Evolutionary conservation across 2,797 vertebrate species (phyloP).

Genomic region (Pseudochirops cupreus): DNA sequence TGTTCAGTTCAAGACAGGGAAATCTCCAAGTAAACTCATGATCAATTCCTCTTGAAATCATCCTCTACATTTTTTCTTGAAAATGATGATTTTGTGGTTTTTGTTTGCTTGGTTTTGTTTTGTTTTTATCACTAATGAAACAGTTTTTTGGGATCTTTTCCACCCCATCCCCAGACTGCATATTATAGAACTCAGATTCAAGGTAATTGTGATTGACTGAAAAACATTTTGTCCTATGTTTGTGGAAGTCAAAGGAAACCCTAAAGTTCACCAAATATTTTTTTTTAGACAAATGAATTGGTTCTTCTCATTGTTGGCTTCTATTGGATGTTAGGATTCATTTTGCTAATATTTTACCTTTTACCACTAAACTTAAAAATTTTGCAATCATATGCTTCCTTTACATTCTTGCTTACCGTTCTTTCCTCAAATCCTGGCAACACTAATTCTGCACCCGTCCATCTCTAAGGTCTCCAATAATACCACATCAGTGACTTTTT

Average conservation of each 20-base stretch:
- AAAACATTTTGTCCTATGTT: conserved; percentile 42
- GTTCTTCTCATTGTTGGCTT: conserved; percentile 22
- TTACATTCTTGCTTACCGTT: background rate
- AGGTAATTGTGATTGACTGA: background rate
- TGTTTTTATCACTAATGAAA: background rate
- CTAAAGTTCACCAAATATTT: conserved; percentile 39
- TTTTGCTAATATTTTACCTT: background rate
- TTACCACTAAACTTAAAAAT: background rate
- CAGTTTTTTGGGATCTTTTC: background rate
- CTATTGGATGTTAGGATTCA: background rate
- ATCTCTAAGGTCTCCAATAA: background rate
- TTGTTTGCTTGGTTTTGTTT: conserved; percentile 21
- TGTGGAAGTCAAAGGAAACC: conserved; percentile 57
- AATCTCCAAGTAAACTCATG: conserved; percentile 54
- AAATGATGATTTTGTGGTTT: conserved; percentile 56
- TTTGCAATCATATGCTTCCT: background rate
- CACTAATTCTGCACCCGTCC: background rate
- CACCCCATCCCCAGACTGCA: background rate
- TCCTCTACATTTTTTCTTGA: conserved; percentile 46
- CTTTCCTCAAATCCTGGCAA: background rate
- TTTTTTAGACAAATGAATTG: conserved; percentile 48
- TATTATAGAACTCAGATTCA: background rate
- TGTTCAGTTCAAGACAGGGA: conserved; percentile 44
- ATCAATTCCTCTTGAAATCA: background rate
- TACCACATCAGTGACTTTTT: background rate